Conservation (phyloP, 1,140 invertebrate genomes). For the Drosophila bipectinata region DNA sequence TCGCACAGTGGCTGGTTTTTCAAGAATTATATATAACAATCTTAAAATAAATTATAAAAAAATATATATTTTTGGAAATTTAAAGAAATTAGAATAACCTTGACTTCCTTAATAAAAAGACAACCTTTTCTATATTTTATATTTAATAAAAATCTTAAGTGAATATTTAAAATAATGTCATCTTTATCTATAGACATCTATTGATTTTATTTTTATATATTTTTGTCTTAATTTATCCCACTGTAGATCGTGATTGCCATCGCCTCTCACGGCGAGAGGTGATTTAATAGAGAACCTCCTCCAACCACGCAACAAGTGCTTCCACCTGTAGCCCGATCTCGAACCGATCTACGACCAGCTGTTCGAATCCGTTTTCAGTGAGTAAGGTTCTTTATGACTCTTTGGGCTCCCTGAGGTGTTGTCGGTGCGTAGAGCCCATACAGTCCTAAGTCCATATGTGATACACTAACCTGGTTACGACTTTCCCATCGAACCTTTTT, state of each 20-base stretch:
- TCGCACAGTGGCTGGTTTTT: slow-evolving; percentile 9
- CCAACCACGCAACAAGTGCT: slow-evolving; percentile 75
- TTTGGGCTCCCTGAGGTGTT: slow-evolving; percentile 22
- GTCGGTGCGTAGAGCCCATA: slow-evolving; percentile 24
- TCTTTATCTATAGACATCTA: too few relatives aligned
- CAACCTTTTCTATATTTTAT: too few relatives aligned
- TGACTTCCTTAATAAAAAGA: too few relatives aligned
- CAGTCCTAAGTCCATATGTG: slow-evolving; percentile 15
- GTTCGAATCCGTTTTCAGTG: slow-evolving; percentile 75
- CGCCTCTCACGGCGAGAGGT: slow-evolving; percentile 50
- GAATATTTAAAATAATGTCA: too few relatives aligned
- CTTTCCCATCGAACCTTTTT: neutral
- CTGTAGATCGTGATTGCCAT: slow-evolving; percentile 38
- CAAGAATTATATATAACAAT: neutral
- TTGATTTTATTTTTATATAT: too few relatives aligned
- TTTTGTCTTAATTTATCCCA: neutral
- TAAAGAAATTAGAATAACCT: too few relatives aligned
- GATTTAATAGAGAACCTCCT: slow-evolving; percentile 66
- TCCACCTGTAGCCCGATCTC: slow-evolving; percentile 34
- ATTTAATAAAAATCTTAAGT: too few relatives aligned
- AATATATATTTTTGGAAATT: neutral
- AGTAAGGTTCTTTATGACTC: slow-evolving; percentile 55
- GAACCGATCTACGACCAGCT: slow-evolving; percentile 60
- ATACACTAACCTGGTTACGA: neutral
- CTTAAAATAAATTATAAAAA: neutral